Conservation (phyloP, 2,888 invertebrate species). For the Mimas tiliae region DNA sequence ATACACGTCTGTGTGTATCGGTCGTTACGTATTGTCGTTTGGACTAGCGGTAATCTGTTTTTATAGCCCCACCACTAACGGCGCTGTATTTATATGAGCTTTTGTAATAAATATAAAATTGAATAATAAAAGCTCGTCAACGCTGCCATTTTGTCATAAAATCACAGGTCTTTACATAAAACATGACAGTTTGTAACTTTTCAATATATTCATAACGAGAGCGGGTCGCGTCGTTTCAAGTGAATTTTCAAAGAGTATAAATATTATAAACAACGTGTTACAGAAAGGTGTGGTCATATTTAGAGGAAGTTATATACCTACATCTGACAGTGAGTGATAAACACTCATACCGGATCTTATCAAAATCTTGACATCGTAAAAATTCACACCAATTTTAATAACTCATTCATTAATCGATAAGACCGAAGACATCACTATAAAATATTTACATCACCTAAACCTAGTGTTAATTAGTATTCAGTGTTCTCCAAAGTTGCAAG, state of each 20-base stretch:
- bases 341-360: no score
- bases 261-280: no score
- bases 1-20: conserved; percentile 9
- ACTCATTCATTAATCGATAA: no score
- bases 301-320: no score
- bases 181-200: background rate
- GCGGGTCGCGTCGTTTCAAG: background rate
- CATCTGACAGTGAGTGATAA: no score
- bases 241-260: background rate
- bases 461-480: no score
- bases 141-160: conserved; percentile 10
- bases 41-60: conserved; percentile 63
- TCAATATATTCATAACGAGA: conserved; percentile 3
- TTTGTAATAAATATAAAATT: conserved; percentile 40
- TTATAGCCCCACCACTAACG: conserved; percentile 68
- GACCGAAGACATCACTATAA: no score
- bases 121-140: conserved; percentile 11
- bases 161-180: conserved; percentile 2
- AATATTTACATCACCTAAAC: no score
- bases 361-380: no score
- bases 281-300: no score
- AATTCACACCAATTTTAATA: no score
- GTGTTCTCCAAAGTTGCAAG: no score
- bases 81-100: conserved; percentile 51
- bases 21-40: conserved; percentile 36